Base-by-base conservation (phyloP, 1,140 invertebrate genomes). In the Anthonomus grandis region DNA sequence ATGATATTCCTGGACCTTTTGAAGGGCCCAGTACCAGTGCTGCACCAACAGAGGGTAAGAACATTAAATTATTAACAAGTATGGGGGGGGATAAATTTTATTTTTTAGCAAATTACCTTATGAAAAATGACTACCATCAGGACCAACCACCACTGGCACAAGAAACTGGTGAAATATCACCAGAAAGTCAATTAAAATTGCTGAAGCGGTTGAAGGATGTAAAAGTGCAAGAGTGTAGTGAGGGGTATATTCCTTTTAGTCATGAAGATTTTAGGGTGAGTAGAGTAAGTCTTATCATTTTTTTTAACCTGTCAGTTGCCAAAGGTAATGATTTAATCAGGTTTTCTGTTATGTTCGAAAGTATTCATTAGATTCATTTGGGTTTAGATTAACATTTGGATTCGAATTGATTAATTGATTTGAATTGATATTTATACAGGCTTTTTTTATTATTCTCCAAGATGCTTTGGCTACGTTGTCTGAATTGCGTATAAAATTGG, bases 171-270 rank as follows among this genome's bases (percentile, higher is more conserved):
- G 57, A 63, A 64, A 55, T 22, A 58, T 64, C 67, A 49, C 34
- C 47, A 52, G 64, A 74, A 55, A 47, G 64, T 17, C 65, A 71
- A 59, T 48, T 67, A 4, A 69, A 60, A 54, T 42, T 75, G 39
- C 64, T 79, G 17, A 67, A 74, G 13, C 64, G 68, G 37, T 60
- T 73, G 6, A 70, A 70, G 58, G 49, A 62, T 3, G 67, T 72
- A 9, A 72, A 71, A 59, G 23, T 57, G 10, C 54, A 50, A 34
- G 63, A 63, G 62, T 21, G 56, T 58, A 8, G 8, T 21, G 41
- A 49, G 12, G 15, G 31, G 25, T 46, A 55, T 34, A 24, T 41
- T 18, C 34, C 38, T 10, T 60, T 57, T 25, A 52, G 21, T 17
- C 62, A 64, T 46, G 15, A 21, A 8, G 50, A 45, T 2, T 59